These are phyloP conservation scores for Crotalus viridis DNA, from an alignment of 2,113 vertebrate genomes.

Conservation along the genomic window DNA sequence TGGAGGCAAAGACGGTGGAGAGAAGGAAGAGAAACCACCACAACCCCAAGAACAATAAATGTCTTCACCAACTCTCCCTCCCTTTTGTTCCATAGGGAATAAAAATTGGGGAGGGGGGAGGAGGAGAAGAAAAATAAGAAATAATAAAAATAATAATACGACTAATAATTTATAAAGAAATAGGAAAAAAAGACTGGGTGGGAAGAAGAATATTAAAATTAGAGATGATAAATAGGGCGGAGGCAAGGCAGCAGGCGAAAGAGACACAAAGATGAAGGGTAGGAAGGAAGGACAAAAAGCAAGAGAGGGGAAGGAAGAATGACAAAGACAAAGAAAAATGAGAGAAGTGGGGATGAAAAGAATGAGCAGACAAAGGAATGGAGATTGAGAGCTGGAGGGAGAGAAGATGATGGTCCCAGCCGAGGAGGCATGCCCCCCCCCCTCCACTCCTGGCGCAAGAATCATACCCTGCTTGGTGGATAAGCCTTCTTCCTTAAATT, in stretches of 20 bases:
- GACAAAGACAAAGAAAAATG: not conserved
- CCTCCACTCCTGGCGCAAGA: not conserved
- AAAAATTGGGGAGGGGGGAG: not conserved
- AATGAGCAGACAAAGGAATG: constrained; percentile 5
- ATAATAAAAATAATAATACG: not conserved
- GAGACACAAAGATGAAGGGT: constrained; percentile 40
- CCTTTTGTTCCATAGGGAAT: not conserved
- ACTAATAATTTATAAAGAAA: not conserved
- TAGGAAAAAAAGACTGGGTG: not conserved
- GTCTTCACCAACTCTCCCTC: not conserved
- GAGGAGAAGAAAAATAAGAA: not conserved
- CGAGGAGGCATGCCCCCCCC: not conserved
- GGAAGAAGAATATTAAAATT: not conserved
- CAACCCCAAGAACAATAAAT: not conserved
- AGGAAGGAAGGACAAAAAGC: constrained; percentile 36
- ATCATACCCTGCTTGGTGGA: not conserved
- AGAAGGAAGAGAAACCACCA: not conserved
- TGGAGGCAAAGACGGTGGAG: not conserved
- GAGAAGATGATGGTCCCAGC: not conserved
- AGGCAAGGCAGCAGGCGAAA: not conserved
- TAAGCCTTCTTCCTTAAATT: not conserved
- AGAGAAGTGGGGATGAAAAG: constrained; percentile 14
- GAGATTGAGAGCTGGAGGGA: not conserved
- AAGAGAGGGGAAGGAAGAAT: constrained; percentile 9
- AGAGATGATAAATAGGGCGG: constrained; percentile 22